Percentiles rank a stretch among this genome's conserved stretches.
Evolutionary conservation across 2,888 invertebrate genomes (phyloP).

Genomic region (Matsumyia berberina): DNA sequence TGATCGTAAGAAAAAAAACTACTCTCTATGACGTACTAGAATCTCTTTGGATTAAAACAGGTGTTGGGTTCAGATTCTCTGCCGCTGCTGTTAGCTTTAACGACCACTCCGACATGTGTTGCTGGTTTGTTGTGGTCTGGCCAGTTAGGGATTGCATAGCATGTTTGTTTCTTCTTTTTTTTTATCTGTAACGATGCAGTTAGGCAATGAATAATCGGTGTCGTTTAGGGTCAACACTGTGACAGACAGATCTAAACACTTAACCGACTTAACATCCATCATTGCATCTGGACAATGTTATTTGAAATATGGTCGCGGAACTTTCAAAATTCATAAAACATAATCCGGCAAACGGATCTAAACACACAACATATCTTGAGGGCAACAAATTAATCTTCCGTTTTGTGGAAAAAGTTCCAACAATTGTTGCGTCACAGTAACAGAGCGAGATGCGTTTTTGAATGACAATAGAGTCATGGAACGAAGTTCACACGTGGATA

Average conservation of each 20-base stretch:
- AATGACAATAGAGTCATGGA: constrained; percentile 1
- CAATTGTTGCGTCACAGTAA: constrained; percentile 21
- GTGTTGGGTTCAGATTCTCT: constrained; percentile 9
- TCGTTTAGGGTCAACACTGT: constrained; percentile 36
- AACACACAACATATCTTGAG: not conserved
- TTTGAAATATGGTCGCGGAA: not conserved
- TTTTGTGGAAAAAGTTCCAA: not conserved
- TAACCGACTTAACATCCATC: not conserved
- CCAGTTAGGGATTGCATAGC: constrained; percentile 45
- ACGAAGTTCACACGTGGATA: constrained; percentile 6
- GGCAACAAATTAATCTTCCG: not conserved
- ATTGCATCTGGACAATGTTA: not conserved
- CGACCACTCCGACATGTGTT: constrained; percentile 35
- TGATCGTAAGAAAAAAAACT: constrained; percentile 37
- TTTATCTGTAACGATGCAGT: constrained; percentile 35
- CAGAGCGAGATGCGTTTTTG: not conserved
- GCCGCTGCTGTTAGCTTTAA: not conserved
- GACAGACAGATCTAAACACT: constrained; percentile 16
- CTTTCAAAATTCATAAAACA: constrained; percentile 34
- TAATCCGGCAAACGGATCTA: constrained; percentile 13
- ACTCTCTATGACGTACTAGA: constrained; percentile 4
- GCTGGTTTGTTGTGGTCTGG: constrained; percentile 35
- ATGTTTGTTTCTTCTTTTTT: constrained; percentile 5
- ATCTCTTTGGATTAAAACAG: constrained; percentile 15
- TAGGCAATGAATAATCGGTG: constrained; percentile 49